Base-by-base conservation (phyloP, 2,888 invertebrate genomes). In the Troilus luridus region DNA sequence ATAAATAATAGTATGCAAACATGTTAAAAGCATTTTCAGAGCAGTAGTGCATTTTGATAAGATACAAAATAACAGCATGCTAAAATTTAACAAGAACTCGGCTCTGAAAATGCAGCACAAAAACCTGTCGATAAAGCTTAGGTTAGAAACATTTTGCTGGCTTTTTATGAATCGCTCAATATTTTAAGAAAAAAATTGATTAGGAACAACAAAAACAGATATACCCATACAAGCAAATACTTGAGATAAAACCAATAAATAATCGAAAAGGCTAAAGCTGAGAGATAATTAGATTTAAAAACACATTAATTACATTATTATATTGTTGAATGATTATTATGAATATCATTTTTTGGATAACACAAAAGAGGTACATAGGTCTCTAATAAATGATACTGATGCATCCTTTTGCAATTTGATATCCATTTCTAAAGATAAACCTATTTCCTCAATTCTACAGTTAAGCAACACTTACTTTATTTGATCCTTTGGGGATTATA, bases 21-120 rank as follows among this genome's bases (percentile, higher is more conserved):
- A 56, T 85, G 56, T 56, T 85, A 56, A 85, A 77, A 77, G 56
- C 85, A 85, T 85, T 85, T 85, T 85, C 85, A 85, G 85, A 85
- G 85, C 56, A n/a, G 12, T 56, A 54, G 21, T 85, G 58, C 85
- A 85, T 85, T 85, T 85, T 41, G 41, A 8, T 17, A 77, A 77
- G 41, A 8, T 1, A 77, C 27, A 77, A 19, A 12, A 24, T n/a
- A 85, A 58, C n/a, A 85, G 85, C 85, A 85, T 85, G 85, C 85
- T 85, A 58, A 21, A 85, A 54, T 10, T 85, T 17, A 85, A 56
- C n/a, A 85, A 85, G 14, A 17, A 21, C 21, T 56, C 85, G 14
- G 85, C 85, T 85, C 85, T 85, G 85, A 58, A 85, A 85, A 85
- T 85, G 85, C 56, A 14, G 56, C 56, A 56, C 21, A 27, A 10